These are phyloP conservation scores for Xenus cinereus DNA, from an alignment of 2,113 vertebrate genomes.

Conservation along the genomic window DNA sequence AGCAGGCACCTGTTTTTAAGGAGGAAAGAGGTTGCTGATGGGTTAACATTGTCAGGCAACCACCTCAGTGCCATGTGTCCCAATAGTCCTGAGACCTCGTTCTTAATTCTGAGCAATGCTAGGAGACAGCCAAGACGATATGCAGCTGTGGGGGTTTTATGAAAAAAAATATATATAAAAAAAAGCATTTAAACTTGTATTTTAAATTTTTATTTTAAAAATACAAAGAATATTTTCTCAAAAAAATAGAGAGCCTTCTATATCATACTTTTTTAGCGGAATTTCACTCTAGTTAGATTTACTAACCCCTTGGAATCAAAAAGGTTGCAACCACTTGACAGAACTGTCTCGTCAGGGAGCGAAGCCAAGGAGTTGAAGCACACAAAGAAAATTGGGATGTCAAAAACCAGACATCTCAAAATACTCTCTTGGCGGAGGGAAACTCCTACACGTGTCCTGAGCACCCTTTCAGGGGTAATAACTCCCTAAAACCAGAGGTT, in stretches of 20 bases:
- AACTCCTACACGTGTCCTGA: not conserved
- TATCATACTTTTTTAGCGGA: not conserved
- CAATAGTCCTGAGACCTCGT: not conserved
- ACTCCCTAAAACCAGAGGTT: not conserved
- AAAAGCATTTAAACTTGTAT: not conserved
- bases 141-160: not conserved
- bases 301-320: not conserved
- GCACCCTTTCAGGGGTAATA: not conserved
- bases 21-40: not conserved
- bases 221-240: not conserved
- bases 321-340: not conserved
- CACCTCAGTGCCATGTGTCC: not conserved
- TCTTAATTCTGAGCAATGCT: not conserved
- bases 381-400: not conserved
- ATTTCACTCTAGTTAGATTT: not conserved
- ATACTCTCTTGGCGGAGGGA: not conserved
- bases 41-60: fast-evolving
- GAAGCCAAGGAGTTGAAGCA: not conserved
- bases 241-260: not conserved
- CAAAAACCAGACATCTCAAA: not conserved
- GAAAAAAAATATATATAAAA: too few relatives aligned
- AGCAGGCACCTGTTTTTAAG: not conserved
- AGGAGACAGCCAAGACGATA: not conserved
- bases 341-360: not conserved
- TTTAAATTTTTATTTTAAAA: not conserved